Base-by-base conservation (phyloP, 2,888 invertebrate species). In the Phlogophora meticulosa region DNA sequence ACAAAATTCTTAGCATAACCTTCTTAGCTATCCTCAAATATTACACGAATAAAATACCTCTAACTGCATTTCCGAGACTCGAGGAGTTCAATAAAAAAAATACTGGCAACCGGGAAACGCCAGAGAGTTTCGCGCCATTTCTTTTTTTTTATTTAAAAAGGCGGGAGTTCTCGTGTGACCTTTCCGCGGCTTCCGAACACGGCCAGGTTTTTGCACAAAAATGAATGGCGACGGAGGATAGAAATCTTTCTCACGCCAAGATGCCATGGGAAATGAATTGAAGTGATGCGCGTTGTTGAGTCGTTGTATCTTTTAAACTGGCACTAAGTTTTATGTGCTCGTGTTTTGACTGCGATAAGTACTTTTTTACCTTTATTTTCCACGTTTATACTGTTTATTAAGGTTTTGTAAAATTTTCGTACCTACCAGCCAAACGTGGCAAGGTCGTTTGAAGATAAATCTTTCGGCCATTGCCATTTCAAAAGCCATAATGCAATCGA, bases 241-340 rank as follows among this genome's bases (percentile, higher is more conserved):
- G 92, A 92, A 91, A 93, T 93, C 91, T 93, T 94, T 94, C 95
- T 91, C 95, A 94, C 94, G 94, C 86, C 82, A 60, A 36, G 78
- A 79, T 77, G 77, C 86, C 92, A 91, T 94, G 93, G 93, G 94
- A 94, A 93, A 86, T 84, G 85, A 88, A 85, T 84, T 78, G 80
- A 80, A 85, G 83, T 86, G 83, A 85, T 81, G 84, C 86, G 68
- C 78, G 66, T 63, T 76, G 67, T 76, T 72, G 68, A 78, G 66
- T 63, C 74, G 67, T 76, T 72, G 51, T 66, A 73, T 73, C 75
- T 70, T 65, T 56, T 56, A 63, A 60, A 74, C 59, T 67, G 67
- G 4, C 66, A 65, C 55, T 48, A 34, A 58, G 24, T 64, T 70
- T 65, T 58, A 73, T 62, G 40, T 40, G 32, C 28, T 62, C 34